Percentiles rank a stretch among this genome's conserved stretches.
These are phyloP conservation scores for Trachymyrmex cornetzi DNA, from an alignment of 1,140 invertebrate genomes.

Conservation along the genomic window DNA sequence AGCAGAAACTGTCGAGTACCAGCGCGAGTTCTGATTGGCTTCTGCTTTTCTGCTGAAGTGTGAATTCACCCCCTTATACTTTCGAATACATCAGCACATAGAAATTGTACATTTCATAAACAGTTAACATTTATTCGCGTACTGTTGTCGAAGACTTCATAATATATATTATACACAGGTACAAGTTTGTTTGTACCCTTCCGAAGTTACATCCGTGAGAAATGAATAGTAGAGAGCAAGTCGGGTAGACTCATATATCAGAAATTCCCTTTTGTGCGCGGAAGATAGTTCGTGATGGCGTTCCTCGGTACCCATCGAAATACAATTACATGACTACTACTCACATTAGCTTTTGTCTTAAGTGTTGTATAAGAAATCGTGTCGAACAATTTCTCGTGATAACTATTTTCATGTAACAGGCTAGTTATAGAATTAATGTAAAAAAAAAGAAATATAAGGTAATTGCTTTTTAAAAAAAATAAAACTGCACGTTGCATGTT, in stretches of 20 bases:
- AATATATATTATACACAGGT: slow-evolving; percentile 14
- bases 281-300: slow-evolving; percentile 41
- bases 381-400: slow-evolving; percentile 19
- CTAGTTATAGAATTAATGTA: not conserved
- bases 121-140: slow-evolving; percentile 46
- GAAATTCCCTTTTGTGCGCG: slow-evolving; percentile 42
- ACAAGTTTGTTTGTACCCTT: slow-evolving; percentile 16
- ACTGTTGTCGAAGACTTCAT: slow-evolving; percentile 34
- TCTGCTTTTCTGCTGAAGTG: too few species aligned
- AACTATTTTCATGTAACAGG: not conserved
- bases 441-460: not conserved
- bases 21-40: too few species aligned
- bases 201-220: slow-evolving; percentile 37
- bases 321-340: slow-evolving; percentile 46
- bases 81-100: not conserved
- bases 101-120: slow-evolving; percentile 11
- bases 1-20: too few species aligned
- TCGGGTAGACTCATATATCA: slow-evolving; percentile 47
- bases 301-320: slow-evolving; percentile 35
- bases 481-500: not conserved
- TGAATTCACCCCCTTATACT: not conserved
- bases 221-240: slow-evolving; percentile 48
- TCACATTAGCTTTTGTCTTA: slow-evolving; percentile 40
- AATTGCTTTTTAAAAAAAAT: not conserved
- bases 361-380: slow-evolving; percentile 35